These are phyloP conservation scores for Lynx canadensis DNA, from an alignment of 2,113 vertebrate genomes.

Conservation along the genomic window DNA sequence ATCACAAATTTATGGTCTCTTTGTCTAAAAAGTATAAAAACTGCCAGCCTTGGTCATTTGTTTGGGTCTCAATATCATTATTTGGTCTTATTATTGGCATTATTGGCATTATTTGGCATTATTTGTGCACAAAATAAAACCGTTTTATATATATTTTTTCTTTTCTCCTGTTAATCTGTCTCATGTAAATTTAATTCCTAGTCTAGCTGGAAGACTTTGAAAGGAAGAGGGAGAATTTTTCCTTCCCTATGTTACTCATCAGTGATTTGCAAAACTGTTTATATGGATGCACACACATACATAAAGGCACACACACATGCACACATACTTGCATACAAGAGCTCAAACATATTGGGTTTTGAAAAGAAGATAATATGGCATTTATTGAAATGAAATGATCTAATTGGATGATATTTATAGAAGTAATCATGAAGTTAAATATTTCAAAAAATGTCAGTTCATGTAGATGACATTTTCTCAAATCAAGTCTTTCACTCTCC, in stretches of 20 bases:
- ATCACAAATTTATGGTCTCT: background rate
- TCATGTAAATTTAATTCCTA: background rate
- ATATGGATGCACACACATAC: background rate
- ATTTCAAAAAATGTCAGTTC: background rate
- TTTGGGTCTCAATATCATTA: background rate
- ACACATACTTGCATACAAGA: rapidly evolving
- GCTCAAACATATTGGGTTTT: background rate
- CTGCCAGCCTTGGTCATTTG: background rate
- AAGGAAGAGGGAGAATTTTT: background rate
- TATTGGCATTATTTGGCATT: too few species aligned
- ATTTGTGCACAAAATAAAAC: background rate
- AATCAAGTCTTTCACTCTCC: background rate
- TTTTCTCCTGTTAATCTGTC: background rate
- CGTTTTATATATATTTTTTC: background rate
- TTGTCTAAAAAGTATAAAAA: background rate
- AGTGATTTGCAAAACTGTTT: background rate
- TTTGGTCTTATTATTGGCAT: background rate
- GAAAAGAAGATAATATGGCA: background rate
- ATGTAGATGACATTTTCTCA: background rate
- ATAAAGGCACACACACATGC: background rate
- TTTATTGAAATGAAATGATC: background rate
- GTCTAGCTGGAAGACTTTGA: background rate
- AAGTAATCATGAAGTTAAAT: background rate
- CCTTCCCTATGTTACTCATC: background rate
- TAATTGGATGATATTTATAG: background rate